phyloP scores from a whole-genome alignment of 2,888 invertebrate genomes.

The Aspidapion aeneum region DNA sequence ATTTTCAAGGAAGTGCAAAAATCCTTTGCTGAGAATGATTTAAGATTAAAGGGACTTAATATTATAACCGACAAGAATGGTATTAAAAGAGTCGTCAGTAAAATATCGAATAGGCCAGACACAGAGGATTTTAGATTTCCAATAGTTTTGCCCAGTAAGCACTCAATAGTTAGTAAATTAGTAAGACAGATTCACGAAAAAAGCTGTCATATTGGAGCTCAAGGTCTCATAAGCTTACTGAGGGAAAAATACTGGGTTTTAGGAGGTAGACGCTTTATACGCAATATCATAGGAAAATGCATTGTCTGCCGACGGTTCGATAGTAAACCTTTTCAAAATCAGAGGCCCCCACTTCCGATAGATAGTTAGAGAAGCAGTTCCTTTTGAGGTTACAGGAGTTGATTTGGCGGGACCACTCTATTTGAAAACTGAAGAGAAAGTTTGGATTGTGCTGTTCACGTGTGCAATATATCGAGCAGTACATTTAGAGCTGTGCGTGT shows the following conservation, averaged over 20 bases:
- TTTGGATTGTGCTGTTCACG: slow-evolving; percentile 41
- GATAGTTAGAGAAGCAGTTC: slow-evolving; percentile 32
- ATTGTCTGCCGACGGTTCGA: slow-evolving; percentile 26
- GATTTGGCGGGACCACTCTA: slow-evolving; percentile 43
- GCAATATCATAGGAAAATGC: slow-evolving; percentile 24
- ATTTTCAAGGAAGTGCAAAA: background rate
- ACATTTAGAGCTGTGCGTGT: slow-evolving; percentile 40
- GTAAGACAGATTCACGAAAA: slow-evolving; percentile 19
- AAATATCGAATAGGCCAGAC: slow-evolving; percentile 18
- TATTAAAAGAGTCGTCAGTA: background rate
- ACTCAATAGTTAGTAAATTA: slow-evolving; percentile 15
- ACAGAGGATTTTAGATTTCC: slow-evolving; percentile 18
- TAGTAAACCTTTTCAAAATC: slow-evolving; percentile 23
- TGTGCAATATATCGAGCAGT: slow-evolving; percentile 43
- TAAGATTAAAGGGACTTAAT: background rate
- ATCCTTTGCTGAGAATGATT: slow-evolving; percentile 7
- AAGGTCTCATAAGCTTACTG: slow-evolving; percentile 26
- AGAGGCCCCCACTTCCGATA: slow-evolving; percentile 32
- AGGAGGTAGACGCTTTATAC: slow-evolving; percentile 24
- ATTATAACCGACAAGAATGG: background rate
- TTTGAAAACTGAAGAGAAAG: slow-evolving; percentile 31
- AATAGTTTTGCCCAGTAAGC: slow-evolving; percentile 20
- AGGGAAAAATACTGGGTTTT: slow-evolving; percentile 31
- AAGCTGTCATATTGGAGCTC: slow-evolving; percentile 23
- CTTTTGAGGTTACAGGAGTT: slow-evolving; percentile 38